These are phyloP conservation scores for Peromyscus nudipes DNA, from an alignment of 2,797 vertebrate genomes.

Conservation along the genomic window DNA sequence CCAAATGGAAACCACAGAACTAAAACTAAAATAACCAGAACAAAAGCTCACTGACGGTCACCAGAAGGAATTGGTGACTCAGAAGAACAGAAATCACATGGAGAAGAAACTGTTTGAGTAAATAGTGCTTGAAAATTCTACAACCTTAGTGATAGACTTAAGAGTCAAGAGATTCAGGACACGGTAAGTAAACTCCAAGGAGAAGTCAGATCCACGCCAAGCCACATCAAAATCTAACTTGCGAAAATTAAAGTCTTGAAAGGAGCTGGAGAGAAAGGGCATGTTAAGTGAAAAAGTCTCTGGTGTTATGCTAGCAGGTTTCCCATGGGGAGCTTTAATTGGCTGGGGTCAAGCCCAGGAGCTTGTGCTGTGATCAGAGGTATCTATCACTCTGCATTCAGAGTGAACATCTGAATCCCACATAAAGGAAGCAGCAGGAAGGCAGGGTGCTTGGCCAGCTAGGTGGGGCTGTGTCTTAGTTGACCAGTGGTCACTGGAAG, in stretches of 20 bases:
- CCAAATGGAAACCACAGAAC: background rate
- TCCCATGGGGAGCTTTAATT: background rate
- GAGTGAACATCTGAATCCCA: background rate
- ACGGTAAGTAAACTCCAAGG: background rate
- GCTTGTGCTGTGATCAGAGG: background rate
- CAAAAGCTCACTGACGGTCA: background rate
- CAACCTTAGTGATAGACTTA: background rate
- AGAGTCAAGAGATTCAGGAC: background rate
- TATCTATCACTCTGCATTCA: background rate
- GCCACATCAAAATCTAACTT: background rate
- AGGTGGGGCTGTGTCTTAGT: background rate
- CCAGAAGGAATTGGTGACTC: background rate
- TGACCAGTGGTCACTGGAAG: background rate
- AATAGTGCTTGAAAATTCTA: background rate
- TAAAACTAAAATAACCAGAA: background rate
- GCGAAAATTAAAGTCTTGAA: background rate
- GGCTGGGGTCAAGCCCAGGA: no score
- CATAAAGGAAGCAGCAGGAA: background rate
- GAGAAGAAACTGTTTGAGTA: conserved; percentile 27
- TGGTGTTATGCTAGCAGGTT: background rate
- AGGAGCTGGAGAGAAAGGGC: background rate
- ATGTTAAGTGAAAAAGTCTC: background rate
- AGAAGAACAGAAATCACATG: background rate
- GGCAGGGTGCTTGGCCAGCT: background rate
- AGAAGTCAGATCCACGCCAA: background rate